Conservation (phyloP, 2,797 vertebrate genomes). For the Pseudomugil gertrudae region DNA sequence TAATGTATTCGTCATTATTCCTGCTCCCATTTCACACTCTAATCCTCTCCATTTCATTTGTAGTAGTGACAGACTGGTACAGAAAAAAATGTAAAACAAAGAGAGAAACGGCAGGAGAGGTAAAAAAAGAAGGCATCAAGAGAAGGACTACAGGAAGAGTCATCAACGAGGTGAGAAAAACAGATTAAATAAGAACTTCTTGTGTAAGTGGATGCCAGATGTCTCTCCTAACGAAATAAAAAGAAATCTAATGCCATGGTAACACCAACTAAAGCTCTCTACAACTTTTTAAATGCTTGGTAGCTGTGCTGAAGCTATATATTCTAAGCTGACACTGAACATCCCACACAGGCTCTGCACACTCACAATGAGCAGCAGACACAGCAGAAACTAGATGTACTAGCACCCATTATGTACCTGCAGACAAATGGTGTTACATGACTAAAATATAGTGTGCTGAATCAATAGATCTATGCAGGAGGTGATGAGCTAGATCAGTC, state of each 20-base stretch:
- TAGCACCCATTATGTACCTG: slow-evolving; percentile 36
- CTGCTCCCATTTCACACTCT: slow-evolving; percentile 63
- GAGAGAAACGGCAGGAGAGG: slow-evolving; percentile 5
- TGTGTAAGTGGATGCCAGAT: slow-evolving; percentile 5
- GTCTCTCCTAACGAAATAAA: slow-evolving; percentile 1
- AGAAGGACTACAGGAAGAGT: background rate
- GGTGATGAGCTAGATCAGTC: slow-evolving; percentile 42
- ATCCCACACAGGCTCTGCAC: slow-evolving; percentile 24
- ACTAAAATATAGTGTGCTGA: slow-evolving; percentile 29
- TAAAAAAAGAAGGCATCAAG: background rate
- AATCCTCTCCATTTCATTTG: slow-evolving; percentile 73
- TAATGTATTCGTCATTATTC: slow-evolving; percentile 81
- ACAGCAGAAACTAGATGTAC: slow-evolving; percentile 49
- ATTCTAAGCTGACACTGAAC: slow-evolving; percentile 31
- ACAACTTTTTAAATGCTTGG: slow-evolving; percentile 21
- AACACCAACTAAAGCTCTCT: slow-evolving; percentile 20
- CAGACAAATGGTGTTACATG: slow-evolving; percentile 28
- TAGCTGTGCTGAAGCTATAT: slow-evolving; percentile 14
- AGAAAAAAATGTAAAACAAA: slow-evolving; percentile 21
- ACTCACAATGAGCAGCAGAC: slow-evolving; percentile 38
- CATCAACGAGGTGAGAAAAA: background rate
- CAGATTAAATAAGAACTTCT: background rate
- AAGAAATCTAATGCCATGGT: slow-evolving; percentile 17
- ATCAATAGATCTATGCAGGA: slow-evolving; percentile 35
- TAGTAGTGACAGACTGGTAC: slow-evolving; percentile 42